These are phyloP conservation scores for Cremastinae sp. DNA, from an alignment of 2,888 invertebrate species.

Conservation along the genomic window DNA sequence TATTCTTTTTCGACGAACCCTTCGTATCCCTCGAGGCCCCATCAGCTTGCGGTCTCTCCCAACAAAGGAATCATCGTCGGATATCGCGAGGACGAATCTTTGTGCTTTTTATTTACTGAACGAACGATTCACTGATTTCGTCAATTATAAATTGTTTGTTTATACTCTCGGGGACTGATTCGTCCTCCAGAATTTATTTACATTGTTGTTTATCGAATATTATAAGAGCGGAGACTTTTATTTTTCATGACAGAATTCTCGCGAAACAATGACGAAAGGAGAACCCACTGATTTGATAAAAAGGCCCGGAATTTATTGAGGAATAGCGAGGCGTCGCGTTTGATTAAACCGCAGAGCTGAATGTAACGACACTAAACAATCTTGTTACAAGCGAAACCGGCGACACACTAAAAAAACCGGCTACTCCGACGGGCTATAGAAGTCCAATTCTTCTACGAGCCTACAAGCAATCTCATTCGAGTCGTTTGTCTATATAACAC, in stretches of 20 bases:
- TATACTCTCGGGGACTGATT: too few species aligned
- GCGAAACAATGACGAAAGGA: too few species aligned
- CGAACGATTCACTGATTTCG: too few species aligned
- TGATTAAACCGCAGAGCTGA: neutral
- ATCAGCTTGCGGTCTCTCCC: neutral
- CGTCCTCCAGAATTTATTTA: too few species aligned
- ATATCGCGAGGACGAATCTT: neutral
- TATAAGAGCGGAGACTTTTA: too few species aligned
- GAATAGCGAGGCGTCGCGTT: slow-evolving; percentile 12
- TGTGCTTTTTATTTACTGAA: too few species aligned
- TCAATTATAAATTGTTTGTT: too few species aligned
- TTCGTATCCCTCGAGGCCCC: neutral
- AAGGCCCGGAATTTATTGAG: neutral
- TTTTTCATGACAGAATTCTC: too few species aligned
- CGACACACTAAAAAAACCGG: slow-evolving; percentile 72
- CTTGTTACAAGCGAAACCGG: slow-evolving; percentile 71
- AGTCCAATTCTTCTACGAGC: slow-evolving; percentile 17
- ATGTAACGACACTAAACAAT: slow-evolving; percentile 56
- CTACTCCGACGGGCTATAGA: slow-evolving; percentile 57
- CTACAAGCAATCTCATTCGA: neutral
- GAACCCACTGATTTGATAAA: neutral
- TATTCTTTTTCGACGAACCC: slow-evolving; percentile 14
- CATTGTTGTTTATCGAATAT: too few species aligned
- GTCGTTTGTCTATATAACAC: slow-evolving; percentile 11
- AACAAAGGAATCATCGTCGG: slow-evolving; percentile 28